Evolutionary conservation across 2,113 vertebrate species (phyloP).

Genomic region (Semicossyphus pulcher): DNA sequence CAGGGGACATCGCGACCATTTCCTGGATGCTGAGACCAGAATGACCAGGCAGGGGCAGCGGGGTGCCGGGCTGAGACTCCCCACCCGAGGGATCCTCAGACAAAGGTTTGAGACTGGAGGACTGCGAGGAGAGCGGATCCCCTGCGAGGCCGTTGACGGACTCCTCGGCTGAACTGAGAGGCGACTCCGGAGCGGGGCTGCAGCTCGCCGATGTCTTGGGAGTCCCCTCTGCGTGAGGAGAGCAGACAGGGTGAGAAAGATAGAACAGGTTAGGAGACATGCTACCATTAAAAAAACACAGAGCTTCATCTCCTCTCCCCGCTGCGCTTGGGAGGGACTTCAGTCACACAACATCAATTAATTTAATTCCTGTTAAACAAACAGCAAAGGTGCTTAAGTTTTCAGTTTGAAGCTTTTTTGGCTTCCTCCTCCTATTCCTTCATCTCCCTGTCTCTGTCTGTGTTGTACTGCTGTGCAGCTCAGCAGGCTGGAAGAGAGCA

Average conservation of each 20-base stretch:
- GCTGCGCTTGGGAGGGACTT: slow-evolving; percentile 55
- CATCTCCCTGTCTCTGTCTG: slow-evolving; percentile 79
- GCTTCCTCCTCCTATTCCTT: slow-evolving; percentile 72
- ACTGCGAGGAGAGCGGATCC: slow-evolving; percentile 85
- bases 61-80: slow-evolving; percentile 88
- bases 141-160: slow-evolving; percentile 89
- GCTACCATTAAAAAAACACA: slow-evolving; percentile 4
- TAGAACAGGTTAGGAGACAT: slow-evolving; percentile 40
- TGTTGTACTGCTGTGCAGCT: slow-evolving; percentile 78
- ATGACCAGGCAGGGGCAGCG: slow-evolving; percentile 87
- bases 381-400: slow-evolving; percentile 77
- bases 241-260: slow-evolving; percentile 46
- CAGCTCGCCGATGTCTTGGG: slow-evolving; percentile 97
- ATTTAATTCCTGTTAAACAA: slow-evolving; percentile 71
- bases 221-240: slow-evolving; percentile 88
- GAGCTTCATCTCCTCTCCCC: slow-evolving; percentile 39
- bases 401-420: slow-evolving; percentile 77
- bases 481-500: slow-evolving; percentile 97
- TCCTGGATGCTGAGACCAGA: slow-evolving; percentile 93
- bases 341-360: slow-evolving; percentile 60
- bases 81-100: slow-evolving; percentile 85
- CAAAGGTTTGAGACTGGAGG: slow-evolving; percentile 85
- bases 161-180: slow-evolving; percentile 92
- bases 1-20: slow-evolving; percentile 93
- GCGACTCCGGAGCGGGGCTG: slow-evolving; percentile 95